These are phyloP conservation scores for Atethmia centrago DNA, from an alignment of 2,888 invertebrate genomes.

Conservation along the genomic window DNA sequence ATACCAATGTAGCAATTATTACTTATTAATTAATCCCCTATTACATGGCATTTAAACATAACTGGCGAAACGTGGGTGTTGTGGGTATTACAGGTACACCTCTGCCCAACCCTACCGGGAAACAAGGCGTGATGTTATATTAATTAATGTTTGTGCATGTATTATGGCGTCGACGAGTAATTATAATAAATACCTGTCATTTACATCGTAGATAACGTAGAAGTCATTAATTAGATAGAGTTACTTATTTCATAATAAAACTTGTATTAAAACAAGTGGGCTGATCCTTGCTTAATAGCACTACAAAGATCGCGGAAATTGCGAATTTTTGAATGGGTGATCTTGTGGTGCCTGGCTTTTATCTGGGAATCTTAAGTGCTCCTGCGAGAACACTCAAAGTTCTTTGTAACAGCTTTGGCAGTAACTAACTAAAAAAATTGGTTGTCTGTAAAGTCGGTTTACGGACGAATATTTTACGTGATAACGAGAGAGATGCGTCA, in stretches of 20 bases:
- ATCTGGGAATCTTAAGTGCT: background rate
- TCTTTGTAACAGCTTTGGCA: background rate
- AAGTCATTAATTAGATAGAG: slow-evolving; percentile 24
- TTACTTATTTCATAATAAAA: slow-evolving; percentile 19
- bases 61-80: too few relatives aligned
- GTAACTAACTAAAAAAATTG: too few relatives aligned
- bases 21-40: too few relatives aligned
- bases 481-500: too few relatives aligned
- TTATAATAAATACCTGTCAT: slow-evolving; percentile 42
- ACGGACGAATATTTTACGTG: too few relatives aligned
- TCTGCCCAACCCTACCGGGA: too few relatives aligned
- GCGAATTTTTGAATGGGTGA: background rate
- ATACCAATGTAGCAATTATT: slow-evolving; percentile 16
- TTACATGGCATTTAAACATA: too few relatives aligned
- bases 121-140: too few relatives aligned
- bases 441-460: too few relatives aligned
- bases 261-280: too few relatives aligned
- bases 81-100: too few relatives aligned
- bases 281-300: background rate
- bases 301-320: slow-evolving; percentile 1
- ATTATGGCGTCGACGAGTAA: slow-evolving; percentile 27
- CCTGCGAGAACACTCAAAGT: background rate
- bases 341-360: background rate
- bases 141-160: slow-evolving; percentile 9
- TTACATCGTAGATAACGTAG: slow-evolving; percentile 11